phyloP scores from a whole-genome alignment of 2,888 invertebrate species.

The Synanthedon formicaeformis region DNA sequence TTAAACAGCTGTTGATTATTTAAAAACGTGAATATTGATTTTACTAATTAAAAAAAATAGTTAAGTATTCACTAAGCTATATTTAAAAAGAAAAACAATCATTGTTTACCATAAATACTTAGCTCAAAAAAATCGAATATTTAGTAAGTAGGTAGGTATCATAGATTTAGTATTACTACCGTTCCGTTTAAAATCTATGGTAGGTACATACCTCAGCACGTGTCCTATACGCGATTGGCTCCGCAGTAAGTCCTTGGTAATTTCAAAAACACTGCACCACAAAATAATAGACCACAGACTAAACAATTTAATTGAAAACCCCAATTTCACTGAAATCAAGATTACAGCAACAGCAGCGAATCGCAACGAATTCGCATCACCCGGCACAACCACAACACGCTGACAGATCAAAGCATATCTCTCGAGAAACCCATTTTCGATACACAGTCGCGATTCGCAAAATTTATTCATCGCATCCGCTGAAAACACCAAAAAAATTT shows the following conservation, averaged over 20 bases:
- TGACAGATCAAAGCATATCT: conserved; percentile 63
- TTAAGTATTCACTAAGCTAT: too few relatives aligned
- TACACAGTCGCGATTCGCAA: conserved; percentile 66
- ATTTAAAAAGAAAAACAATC: too few relatives aligned
- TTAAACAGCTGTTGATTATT: too few relatives aligned
- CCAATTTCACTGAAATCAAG: conserved; percentile 38
- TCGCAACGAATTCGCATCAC: conserved; percentile 42
- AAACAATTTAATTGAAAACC: conserved; percentile 27
- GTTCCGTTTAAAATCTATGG: too few relatives aligned
- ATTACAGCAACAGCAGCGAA: conserved; percentile 31
- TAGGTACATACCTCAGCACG: conserved; percentile 45
- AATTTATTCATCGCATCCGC: conserved; percentile 71
- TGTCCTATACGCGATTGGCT: conserved; percentile 27
- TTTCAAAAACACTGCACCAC: conserved; percentile 17
- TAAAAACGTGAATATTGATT: too few relatives aligned
- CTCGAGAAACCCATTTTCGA: conserved; percentile 57
- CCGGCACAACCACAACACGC: conserved; percentile 58
- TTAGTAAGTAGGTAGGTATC: too few relatives aligned
- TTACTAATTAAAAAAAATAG: too few relatives aligned
- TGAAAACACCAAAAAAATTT: conserved; percentile 59
- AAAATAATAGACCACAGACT: conserved; percentile 18
- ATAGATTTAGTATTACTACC: too few relatives aligned
- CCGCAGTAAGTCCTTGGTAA: conserved; percentile 23
- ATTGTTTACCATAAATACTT: too few relatives aligned
- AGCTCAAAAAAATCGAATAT: too few relatives aligned